These are phyloP conservation scores for Cossypha dichroa DNA, from an alignment of 2,797 vertebrate species.

Conservation along the genomic window DNA sequence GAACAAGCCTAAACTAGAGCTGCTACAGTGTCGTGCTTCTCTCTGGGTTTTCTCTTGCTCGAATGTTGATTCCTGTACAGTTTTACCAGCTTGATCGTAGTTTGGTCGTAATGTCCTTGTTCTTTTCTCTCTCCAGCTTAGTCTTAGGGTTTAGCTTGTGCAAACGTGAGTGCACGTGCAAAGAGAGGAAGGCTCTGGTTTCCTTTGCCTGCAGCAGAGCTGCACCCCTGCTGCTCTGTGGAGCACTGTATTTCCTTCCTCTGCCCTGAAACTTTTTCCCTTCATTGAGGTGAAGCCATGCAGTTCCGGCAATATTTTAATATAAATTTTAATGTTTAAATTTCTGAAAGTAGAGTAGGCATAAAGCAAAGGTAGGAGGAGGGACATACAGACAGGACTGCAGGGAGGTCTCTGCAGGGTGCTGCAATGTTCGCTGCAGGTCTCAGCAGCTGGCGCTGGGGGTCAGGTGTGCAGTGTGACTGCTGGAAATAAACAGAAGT, in stretches of 20 bases:
- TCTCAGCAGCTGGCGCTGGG: neutral
- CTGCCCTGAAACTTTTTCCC: neutral
- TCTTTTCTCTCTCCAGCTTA: rapidly evolving
- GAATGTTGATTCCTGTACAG: neutral
- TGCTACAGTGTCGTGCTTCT: rapidly evolving
- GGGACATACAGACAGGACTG: rapidly evolving
- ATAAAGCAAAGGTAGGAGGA: neutral
- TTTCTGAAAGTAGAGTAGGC: neutral
- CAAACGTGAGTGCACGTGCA: rapidly evolving
- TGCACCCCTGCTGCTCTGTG: neutral
- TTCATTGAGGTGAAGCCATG: neutral
- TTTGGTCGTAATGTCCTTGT: rapidly evolving
- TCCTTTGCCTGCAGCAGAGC: neutral
- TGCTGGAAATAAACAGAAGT: neutral
- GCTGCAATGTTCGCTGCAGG: neutral
- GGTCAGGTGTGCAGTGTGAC: neutral
- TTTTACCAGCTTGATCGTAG: neutral
- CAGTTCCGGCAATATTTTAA: neutral
- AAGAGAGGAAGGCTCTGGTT: neutral
- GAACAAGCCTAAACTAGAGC: neutral
- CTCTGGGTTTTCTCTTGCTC: neutral
- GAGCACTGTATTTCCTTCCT: rapidly evolving
- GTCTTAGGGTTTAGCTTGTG: neutral
- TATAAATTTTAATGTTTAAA: neutral
- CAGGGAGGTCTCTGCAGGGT: neutral